Evolutionary conservation across 1,140 invertebrate genomes (phyloP).

Genomic region (Bombus breviceps): DNA sequence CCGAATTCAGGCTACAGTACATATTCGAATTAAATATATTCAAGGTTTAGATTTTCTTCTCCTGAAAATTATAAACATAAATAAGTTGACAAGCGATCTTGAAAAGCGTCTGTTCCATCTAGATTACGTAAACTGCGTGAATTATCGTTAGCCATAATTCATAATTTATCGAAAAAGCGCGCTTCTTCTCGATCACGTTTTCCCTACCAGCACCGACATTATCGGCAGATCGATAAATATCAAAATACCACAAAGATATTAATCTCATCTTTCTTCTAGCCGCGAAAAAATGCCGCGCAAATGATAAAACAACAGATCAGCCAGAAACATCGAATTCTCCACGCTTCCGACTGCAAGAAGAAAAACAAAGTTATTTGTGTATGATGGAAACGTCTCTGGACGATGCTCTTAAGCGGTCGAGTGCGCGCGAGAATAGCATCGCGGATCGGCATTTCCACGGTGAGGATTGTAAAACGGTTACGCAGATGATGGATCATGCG

Average conservation of each 20-base stretch:
- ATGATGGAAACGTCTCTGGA: conserved; percentile 14
- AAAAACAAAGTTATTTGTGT: conserved; percentile 1
- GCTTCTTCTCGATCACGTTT: no score
- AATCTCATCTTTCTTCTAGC: not conserved
- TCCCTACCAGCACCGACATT: no score
- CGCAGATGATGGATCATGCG: conserved; percentile 58
- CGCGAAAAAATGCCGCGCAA: not conserved
- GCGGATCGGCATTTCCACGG: conserved; percentile 58
- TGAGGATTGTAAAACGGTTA: conserved; percentile 38
- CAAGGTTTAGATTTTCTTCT: no score
- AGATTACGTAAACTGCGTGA: no score
- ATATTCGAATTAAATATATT: no score
- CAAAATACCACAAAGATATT: not conserved
- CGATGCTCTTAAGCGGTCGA: not conserved
- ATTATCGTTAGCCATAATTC: no score
- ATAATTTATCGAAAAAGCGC: no score
- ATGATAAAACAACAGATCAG: not conserved
- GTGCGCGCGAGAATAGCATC: conserved; percentile 49
- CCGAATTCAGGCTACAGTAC: no score
- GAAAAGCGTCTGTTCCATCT: no score
- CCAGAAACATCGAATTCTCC: conserved; percentile 15
- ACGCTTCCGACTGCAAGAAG: not conserved
- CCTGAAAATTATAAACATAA: no score
- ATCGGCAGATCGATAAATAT: no score
- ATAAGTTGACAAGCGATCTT: no score